Evolutionary conservation across 2,113 vertebrate genomes (phyloP), one percentile per base, ranked within the genome.

Genomic region (Triplophysa rosa): DNA sequence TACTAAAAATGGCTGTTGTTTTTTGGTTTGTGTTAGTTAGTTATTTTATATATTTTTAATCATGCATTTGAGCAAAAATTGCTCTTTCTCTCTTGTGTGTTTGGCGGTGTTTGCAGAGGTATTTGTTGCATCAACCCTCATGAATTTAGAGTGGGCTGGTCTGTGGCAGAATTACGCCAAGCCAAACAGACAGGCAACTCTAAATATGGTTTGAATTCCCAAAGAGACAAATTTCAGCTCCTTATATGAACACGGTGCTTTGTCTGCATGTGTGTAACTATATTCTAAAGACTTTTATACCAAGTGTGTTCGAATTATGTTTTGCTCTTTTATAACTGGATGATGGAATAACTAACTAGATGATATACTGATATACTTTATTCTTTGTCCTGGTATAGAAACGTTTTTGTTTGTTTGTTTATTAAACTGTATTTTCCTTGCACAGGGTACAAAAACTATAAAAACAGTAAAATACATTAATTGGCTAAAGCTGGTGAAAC

Each of bases 141-240:
- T 80, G 83, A 82, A 52, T 68, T 80, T 86, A 82, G 87, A 88
- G 89, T 85, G 66, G 71, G 75, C 79, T 80, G 14, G 81, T 89
- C 85, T 85, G 86, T 81, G 77, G 70, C 73, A 70, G 85, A 72
- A 77, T 74, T 67, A 56, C 65, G 89, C 89, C 87, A 92, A 88
- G 85, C 88, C 86, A 92, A 92, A 92, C 81, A 77, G 82, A 78
- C 86, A 80, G 74, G 80, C 86, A 86, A 65, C 87, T 89, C 93
- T 94, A 94, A 93, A 94, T 94, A 94, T 93, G 92, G 93, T 91
- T 92, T 90, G 82, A 87, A 89, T 88, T 90, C 89, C 86, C 87
- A 90, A 86, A 88, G 88, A 90, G 87, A 88, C 8, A 86, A 88
- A 79, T 84, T 88, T 89, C 85, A 91, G 73, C 89, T 91, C 93